Base-by-base conservation (phyloP, 2,888 invertebrate species). In the Eueremaeus valkanovi region DNA sequence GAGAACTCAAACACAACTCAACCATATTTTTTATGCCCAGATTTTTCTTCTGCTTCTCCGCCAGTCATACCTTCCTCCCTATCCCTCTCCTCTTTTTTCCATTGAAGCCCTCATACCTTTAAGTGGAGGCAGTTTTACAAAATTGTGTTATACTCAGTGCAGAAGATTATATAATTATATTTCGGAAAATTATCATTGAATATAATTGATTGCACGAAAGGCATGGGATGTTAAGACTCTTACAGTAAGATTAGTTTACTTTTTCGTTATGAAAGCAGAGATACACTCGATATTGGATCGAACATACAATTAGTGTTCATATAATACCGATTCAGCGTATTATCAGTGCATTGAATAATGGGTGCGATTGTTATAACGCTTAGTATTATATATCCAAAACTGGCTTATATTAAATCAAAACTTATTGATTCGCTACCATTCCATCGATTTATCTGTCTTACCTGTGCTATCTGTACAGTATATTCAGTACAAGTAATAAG, bases 141-240 rank as follows among this genome's bases (percentile, higher is more conserved):
- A 55, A 55, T 8, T 24, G 55, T 55, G 55, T 55, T 36, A 36
- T 36, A 55, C 24, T 27, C 27, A 55, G 27, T 49, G 24, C 24
- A 55, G 24, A 55, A 27, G 24, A 55, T 55, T 55, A 55, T 55
- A 55, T 55, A 55, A 55, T 55, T 55, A 27, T 18, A 24, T 55
- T 27, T 55, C 45, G 24, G 55, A 55, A 55, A 55, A 55, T 24
- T 24, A 55, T 55, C 27, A 33, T 33, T 63, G 18, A n/a, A 63
- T 33, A 36, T 63, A 33, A 63, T 63, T 31, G 63, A 63, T 63
- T 63, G 63, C 63, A 36, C 63, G 63, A 63, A 63, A 63, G 63
- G 63, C 63, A 63, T 33, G 31, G 63, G 63, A 55, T 55, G n/a
- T 55, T 24, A 24, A 55, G 55, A 21, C 55, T 2, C 24, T 55